Evolutionary conservation across 2,113 vertebrate genomes (phyloP).

Genomic region (Sapajus apella): DNA sequence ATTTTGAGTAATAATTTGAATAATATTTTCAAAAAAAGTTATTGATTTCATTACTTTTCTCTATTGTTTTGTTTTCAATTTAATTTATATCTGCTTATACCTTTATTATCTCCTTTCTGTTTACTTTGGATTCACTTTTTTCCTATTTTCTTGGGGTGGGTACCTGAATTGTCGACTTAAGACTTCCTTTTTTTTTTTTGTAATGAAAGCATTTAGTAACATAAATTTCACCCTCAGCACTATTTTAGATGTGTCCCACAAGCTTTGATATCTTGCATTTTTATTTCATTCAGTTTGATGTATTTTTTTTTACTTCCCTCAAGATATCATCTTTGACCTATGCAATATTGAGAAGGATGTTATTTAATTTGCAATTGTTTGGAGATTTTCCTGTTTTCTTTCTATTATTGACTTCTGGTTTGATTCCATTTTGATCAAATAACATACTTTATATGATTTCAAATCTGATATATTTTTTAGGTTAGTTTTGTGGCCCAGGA

Average conservation of each 20-base stretch:
- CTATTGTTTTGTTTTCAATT: background rate
- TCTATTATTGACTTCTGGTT: constrained; percentile 23
- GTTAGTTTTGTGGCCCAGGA: background rate
- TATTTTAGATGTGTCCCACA: background rate
- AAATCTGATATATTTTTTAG: background rate
- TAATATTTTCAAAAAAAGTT: background rate
- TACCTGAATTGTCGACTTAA: background rate
- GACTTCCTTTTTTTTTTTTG: background rate
- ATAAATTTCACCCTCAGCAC: constrained; percentile 28
- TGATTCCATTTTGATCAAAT: constrained; percentile 1
- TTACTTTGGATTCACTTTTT: background rate
- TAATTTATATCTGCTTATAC: background rate
- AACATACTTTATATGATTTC: background rate
- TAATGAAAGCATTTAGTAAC: constrained; percentile 6
- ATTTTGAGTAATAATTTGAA: background rate
- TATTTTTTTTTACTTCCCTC: background rate
- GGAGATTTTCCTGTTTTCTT: background rate
- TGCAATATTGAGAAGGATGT: background rate
- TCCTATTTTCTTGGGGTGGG: background rate
- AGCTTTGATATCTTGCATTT: constrained; percentile 3
- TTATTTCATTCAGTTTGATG: background rate
- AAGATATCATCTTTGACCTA: background rate
- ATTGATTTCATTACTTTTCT: background rate
- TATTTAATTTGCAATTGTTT: background rate
- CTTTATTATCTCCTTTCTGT: background rate